Evolutionary conservation across 2,888 invertebrate genomes (phyloP), one percentile per base, ranked within the genome.

Genomic region (Pyrocoelia pectoralis): DNA sequence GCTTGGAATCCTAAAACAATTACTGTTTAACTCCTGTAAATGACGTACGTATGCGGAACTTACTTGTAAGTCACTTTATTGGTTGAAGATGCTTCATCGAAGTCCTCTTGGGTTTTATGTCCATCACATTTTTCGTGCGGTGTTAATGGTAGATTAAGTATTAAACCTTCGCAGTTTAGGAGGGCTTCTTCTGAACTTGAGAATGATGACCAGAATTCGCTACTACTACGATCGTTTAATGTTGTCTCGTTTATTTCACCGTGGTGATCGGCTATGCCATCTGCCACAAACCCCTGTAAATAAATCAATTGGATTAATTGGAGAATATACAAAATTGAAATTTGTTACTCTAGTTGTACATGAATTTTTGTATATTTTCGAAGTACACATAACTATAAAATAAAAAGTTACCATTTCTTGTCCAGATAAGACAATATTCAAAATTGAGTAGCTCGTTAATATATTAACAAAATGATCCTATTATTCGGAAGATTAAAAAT

Each of bases 191-290:
- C 92, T 46, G 91, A 91, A 77, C 90, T 90, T 13, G 92, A 92
- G 82, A 91, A 92, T 0, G 92, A 92, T 0, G 91, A 92, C 89
- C 90, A 91, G 80, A 89, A 91, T 77, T 92, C 91, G 0, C 91
- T 91, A 80, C 90, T 89, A 70, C 90, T 90, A 81, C 87, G 87
- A 74, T 91, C 91, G 70, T 89, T 85, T 4, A 86, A 75, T 0
- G 86, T 87, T 0, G 88, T 88, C 73, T 90, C 88, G 79, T 89
- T 89, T 9, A 90, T 80, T 1, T 82, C 83, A 1, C 85, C 86
- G 73, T 86, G 86, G 70, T 86, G 85, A 55, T 87, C 87, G 1
- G 87, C 89, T 71, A 84, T 86, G 2, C 85, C 89, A 70, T 88
- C 88, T 6, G 87, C 85, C 18, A 82, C 79, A 9, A 87, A 77